Evolutionary conservation across 2,113 vertebrate genomes (phyloP), one percentile per base, ranked within the genome.

Genomic region (Pleuronectes platessa): DNA sequence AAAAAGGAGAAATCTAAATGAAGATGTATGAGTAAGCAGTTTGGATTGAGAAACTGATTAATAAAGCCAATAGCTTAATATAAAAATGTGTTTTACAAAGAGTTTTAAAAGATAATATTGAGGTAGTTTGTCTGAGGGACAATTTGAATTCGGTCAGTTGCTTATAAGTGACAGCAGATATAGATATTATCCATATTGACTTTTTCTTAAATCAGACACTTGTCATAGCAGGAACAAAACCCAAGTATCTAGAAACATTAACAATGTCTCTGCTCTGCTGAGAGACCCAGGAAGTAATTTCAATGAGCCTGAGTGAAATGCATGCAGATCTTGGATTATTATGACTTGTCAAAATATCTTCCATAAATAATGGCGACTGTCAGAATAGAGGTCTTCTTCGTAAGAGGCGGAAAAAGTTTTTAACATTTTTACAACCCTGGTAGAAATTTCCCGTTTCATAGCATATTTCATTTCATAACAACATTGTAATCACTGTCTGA

Each of bases 381-480:
- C 47, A 51, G 6, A 51, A 18, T 18, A 15, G 18, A 51, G 17
- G 47, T 51, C 47, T 2, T 51, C 14, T 18, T 17, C 7, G 47
- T 51, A 51, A 47, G 47, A 18, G 47, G 15, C 4, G 47, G 47
- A 18, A 35, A 37, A 53, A 49, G 21, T 13, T 13, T 14, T 7
- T 3, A 54, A 54, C 18, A n/a, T 54, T 54, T 54, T n/a, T 54
- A 49, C 17, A 49, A 49, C 45, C 45, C 45, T 49, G 45, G 45
- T 18, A 17, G 15, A 17, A 17, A 5, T 6, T 49, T 49, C 17
- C 17, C 10, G 18, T 54, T 54, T 54, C 18, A 54, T 66, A 17
- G 8, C 37, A 54, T 24, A 26, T 45, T 59, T 74, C 31, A 54
- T n/a, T n/a, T n/a, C 9, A 54, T 54, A 55, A 72, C 45, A 27